Evolutionary conservation across 2,797 vertebrate species (phyloP), one percentile per base, ranked within the genome.

Genomic region (Myotis planiceps): DNA sequence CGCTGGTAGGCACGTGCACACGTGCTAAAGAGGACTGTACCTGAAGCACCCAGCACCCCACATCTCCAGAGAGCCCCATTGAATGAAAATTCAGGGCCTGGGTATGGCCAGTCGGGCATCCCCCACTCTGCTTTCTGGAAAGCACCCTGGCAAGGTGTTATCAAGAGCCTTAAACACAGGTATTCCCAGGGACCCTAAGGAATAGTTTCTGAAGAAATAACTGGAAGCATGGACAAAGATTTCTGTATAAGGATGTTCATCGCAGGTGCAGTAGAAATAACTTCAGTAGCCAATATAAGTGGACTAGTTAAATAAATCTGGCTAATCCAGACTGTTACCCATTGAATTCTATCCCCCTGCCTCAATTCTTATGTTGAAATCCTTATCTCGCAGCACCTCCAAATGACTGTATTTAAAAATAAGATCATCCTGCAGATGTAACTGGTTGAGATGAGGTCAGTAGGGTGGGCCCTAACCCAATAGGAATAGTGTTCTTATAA

Each of bases 1-100:
- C 0, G 37, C 78, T 10, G 16, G 39, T 4, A 18, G 18, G 75
- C 29, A 27, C 0, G 0, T 4, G 34, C 65, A 12, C 16, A n/a
- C 29, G 19, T 1, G 0, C 3, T 19, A 34, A 49, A n/a, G 12
- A 32, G 21, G 34, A 1, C 27, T 39, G 4, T 2, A 5, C 49
- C 90, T 32, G 9, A 16, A 58, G 83, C 19, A 5, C 78, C 7
- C 4, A 2, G 75, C 53, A 19, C 47, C 47, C 42, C 32, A 9
- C 39, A 8, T 25, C 42, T 87, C 78, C 4, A 29, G n/a, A 45
- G 53, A 96, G 78, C 58, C 68, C 49, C 16, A 4, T 21, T 1
- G 32, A 21, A 21, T 1, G 10, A n/a, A 53, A 39, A 55, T 13
- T 23, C 0, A 9, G 58, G 47, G 45, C 19, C 13, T 12, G 2